Evolutionary conservation across 2,113 vertebrate genomes (phyloP).

Genomic region (Pseudorhombus dupliciocellatus): DNA sequence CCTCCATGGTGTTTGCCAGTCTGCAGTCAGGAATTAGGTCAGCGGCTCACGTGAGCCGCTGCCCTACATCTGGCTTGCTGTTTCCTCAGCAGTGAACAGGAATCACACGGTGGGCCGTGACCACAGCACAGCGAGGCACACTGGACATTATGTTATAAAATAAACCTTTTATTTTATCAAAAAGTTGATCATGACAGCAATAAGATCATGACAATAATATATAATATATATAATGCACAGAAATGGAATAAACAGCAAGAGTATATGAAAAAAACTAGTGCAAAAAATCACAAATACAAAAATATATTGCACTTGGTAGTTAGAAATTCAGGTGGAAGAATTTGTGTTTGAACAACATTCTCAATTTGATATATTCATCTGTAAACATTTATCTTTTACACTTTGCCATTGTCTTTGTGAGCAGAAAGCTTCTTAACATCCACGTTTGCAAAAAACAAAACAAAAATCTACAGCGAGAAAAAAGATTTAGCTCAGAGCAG

Average conservation of each 20-base stretch:
- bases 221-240: slow-evolving; percentile 63
- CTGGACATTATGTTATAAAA: slow-evolving; percentile 61
- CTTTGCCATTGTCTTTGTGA: slow-evolving; percentile 13
- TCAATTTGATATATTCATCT: slow-evolving; percentile 50
- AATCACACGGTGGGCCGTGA: neutral
- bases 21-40: slow-evolving; percentile 22
- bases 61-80: slow-evolving; percentile 25
- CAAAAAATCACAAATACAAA: slow-evolving; percentile 71
- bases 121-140: too few species aligned
- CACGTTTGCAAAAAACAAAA: slow-evolving; percentile 6
- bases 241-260: slow-evolving; percentile 71
- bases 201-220: slow-evolving; percentile 47
- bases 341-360: slow-evolving; percentile 67
- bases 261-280: slow-evolving; percentile 70
- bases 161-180: slow-evolving; percentile 75
- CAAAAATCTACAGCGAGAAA: slow-evolving; percentile 35
- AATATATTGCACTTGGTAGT: slow-evolving; percentile 78
- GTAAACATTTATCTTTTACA: slow-evolving; percentile 69
- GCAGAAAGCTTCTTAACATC: slow-evolving; percentile 37
- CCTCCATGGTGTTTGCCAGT: neutral
- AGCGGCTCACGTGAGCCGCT: slow-evolving; percentile 20
- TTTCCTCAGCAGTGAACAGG: neutral
- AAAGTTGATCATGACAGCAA: slow-evolving; percentile 69
- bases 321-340: slow-evolving; percentile 64
- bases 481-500: slow-evolving; percentile 38